Evolutionary conservation across 92 coral and sea anemone genomes (phyloP).

Genomic region (Anthopleura xanthogrammica): DNA sequence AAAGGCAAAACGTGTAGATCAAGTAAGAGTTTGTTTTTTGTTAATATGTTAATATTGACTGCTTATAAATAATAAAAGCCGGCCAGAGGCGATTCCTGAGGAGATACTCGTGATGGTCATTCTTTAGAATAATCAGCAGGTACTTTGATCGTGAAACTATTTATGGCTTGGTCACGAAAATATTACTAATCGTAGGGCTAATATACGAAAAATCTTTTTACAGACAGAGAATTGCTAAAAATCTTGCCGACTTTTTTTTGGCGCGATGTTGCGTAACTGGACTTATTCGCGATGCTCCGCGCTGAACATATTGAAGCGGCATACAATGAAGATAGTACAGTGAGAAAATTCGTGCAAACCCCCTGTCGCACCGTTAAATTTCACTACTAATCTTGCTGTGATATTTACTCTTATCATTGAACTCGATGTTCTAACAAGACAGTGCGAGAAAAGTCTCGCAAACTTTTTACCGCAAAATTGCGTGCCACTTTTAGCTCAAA

Average conservation of each 20-base stretch:
- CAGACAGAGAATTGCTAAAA: no score
- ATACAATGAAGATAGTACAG: no score
- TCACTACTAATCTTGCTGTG: background rate
- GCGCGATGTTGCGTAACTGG: no score
- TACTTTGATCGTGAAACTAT: background rate
- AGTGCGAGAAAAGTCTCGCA: background rate
- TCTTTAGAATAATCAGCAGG: background rate
- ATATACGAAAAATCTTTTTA: no score
- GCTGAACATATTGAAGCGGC: no score
- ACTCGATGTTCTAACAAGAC: background rate
- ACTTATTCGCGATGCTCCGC: no score
- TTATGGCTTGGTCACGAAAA: background rate
- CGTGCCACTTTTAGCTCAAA: background rate
- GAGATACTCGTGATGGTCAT: background rate
- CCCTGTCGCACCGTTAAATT: background rate
- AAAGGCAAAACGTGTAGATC: constrained; percentile 77
- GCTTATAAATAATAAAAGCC: background rate
- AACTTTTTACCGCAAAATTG: background rate
- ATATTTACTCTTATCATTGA: background rate
- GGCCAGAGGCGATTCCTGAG: background rate
- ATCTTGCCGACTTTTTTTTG: no score
- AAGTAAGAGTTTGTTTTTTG: constrained; percentile 39
- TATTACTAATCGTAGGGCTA: no score
- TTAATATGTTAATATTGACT: background rate
- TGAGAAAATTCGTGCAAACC: background rate